Evolutionary conservation across 2,797 vertebrate genomes (phyloP).

Genomic region (Sitta carolinensis): DNA sequence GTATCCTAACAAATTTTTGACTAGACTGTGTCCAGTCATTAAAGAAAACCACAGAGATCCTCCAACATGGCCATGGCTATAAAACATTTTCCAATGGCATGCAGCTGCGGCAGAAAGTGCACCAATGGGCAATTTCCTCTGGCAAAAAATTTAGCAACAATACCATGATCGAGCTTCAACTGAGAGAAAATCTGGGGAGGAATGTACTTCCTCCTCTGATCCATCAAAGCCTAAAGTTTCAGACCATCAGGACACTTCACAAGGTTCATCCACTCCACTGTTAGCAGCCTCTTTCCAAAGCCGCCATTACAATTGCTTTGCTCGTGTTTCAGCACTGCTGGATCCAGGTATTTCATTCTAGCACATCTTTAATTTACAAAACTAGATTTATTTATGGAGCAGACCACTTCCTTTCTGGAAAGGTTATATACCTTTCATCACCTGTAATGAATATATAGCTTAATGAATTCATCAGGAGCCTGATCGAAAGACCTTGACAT

Average conservation of each 20-base stretch:
- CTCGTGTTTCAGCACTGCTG: neutral
- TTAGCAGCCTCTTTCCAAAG: slow-evolving; percentile 2
- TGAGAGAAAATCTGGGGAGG: neutral
- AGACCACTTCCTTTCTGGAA: neutral
- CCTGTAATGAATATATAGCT: slow-evolving; percentile 15
- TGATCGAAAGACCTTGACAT: slow-evolving; percentile 3
- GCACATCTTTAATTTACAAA: slow-evolving; percentile 28
- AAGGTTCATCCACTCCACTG: neutral
- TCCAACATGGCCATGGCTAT: neutral
- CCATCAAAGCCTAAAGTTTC: neutral
- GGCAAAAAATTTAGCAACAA: neutral
- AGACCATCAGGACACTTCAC: neutral
- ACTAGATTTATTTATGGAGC: neutral
- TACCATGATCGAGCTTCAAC: neutral
- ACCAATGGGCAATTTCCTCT: neutral
- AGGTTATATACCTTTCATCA: slow-evolving; percentile 38
- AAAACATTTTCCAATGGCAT: neutral
- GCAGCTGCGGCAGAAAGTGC: neutral
- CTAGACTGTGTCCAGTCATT: neutral
- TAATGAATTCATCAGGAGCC: slow-evolving; percentile 37
- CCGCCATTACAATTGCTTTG: neutral
- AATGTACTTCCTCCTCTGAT: neutral
- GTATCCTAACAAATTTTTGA: neutral
- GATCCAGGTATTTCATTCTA: slow-evolving; percentile 20
- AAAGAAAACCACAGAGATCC: neutral